Conservation (phyloP, 1,140 invertebrate species). For the Trichonephila clavata region DNA sequence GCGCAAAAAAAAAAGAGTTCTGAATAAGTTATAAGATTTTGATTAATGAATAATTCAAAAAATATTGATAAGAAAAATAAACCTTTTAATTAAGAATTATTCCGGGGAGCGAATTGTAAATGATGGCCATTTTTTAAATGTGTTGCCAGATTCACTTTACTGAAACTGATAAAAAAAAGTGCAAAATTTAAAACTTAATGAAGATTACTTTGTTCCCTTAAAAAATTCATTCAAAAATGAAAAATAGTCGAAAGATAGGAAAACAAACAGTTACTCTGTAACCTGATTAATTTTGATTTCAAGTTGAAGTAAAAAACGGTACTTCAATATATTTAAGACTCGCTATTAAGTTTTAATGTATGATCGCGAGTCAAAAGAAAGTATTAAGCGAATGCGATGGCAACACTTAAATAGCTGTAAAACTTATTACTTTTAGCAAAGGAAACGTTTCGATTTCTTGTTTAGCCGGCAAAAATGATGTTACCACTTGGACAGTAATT, state of each 20-base stretch:
- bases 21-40: no score
- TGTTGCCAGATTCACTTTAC: neutral
- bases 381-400: neutral
- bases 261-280: neutral
- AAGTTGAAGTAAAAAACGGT: neutral
- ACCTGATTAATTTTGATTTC: slow-evolving; percentile 15
- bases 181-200: neutral
- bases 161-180: neutral
- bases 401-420: slow-evolving; percentile 4
- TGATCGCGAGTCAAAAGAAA: neutral
- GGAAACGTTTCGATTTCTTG: neutral
- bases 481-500: slow-evolving; percentile 43
- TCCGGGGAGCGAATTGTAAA: no score
- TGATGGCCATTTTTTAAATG: no score
- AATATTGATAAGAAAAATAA: no score
- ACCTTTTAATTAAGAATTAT: no score
- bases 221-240: neutral
- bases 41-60: no score
- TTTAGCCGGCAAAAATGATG: neutral
- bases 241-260: neutral
- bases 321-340: neutral
- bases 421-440: neutral
- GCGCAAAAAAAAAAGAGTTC: no score
- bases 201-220: neutral
- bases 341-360: slow-evolving; percentile 11